Base-by-base conservation (phyloP, 2,888 invertebrate genomes). In the Leptopilina syphax region DNA sequence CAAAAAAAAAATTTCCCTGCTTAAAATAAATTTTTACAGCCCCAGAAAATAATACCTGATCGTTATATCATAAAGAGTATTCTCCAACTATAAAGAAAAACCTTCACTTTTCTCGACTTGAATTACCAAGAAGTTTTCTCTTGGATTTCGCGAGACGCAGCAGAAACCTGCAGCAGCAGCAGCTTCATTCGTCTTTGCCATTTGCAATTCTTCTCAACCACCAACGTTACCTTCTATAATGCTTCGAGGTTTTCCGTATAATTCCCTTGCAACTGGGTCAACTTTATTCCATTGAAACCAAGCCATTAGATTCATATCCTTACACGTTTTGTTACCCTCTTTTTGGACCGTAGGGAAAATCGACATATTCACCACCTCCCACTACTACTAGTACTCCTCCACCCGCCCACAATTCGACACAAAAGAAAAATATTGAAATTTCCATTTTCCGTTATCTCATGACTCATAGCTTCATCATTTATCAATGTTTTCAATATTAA, bases 181-280 rank as follows among this genome's bases (percentile, higher is more conserved):
- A 67, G 80, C 76, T 80, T 81, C 78, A 77, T 70, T 63, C 78
- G 77, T 82, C 63, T 8, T 41, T 60, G 60, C 80, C 70, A 80
- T 83, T 81, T 80, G 80, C 80, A 81, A 80, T 82, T 81, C 80
- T 34, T 78, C 60, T 63, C 77, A 8, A 27, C 50, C 50, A 50
- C 50, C 47, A 10, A 10, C 10, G 60, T 1, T 79, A 73, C 57
- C 41, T 76, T 5, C 18, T 44, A 79, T 79, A 77, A 79, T 77
- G 65, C 76, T 66, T 66, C 50, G 47, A 76, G 77, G 81, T 82
- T 80, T 34, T 68, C 78, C 44, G 76, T 78, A 76, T 80, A 80
- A 81, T 80, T 77, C 77, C 80, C 77, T 50, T 79, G 81, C 77
- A 83, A 83, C 78, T 83, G 63, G 83, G 81, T 83, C 79, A 82